Evolutionary conservation across 2,888 invertebrate species (phyloP), one percentile per base, ranked within the genome.

Genomic region (Bruchidius siliquastri): DNA sequence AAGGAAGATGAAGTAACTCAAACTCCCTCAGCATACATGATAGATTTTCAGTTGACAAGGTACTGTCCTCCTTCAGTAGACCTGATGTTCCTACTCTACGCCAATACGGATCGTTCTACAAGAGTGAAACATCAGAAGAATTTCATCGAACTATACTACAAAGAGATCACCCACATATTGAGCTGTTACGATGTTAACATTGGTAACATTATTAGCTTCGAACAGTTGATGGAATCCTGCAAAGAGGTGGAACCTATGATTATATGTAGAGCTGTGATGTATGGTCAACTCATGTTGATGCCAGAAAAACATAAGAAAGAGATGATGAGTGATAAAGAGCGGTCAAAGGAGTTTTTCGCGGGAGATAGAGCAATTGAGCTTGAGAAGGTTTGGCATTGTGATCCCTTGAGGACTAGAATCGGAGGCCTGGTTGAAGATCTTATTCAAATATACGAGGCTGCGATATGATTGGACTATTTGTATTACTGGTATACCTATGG

Each of bases 41-140:
- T 84, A 10, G 84, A 84, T 78, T 85, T 79, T 74, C 83, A 84
- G 78, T 74, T 79, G 2, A 78, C 80, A 21, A 75, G 83, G 68
- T 92, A 90, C 82, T 90, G 90, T 21, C 91, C 92, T 0, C 90
- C 91, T 0, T 89, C 90, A 22, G 86, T 91, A 67, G 93, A 93
- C 80, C 85, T 91, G 0, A 88, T 90, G 83, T 74, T 74, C 22
- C 72, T 81, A n/a, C 68, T 82, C 22, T 79, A 80, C 67, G 69
- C 79, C 10, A 79, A 77, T 22, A 78, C 78, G 18, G 74, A 78
- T 68, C 70, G 73, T 6, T n/a, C 49, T 21, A 75, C 73, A 1
- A 74, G 82, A 72, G 72, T 74, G 21, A 74, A 80, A 72, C 74
- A 78, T 70, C 69, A 77, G 66, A 67, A 78, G 20, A 73, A 76